Base-by-base conservation (phyloP, 2,888 invertebrate genomes). In the Drosophila pullipes region DNA sequence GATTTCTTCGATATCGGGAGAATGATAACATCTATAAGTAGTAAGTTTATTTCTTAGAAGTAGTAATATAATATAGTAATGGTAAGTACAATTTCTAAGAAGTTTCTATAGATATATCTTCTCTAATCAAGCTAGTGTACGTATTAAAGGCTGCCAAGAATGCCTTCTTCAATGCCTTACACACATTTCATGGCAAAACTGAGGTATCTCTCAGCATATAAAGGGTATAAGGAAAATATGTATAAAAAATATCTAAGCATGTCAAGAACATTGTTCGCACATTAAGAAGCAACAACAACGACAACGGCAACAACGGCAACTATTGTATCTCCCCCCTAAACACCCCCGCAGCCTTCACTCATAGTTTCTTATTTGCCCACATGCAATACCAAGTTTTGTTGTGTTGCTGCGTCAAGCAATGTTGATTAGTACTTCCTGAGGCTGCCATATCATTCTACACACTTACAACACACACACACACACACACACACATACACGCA, bases 351-450 rank as follows among this genome's bases (percentile, higher is more conserved):
- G n/a, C 35, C 25, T 2, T 18, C 53, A 44, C 31, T 37, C 57
- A 57, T 31, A 65, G 35, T 57, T 76, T 41, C 37, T 57, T 62
- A 63, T 76, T 70, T 68, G 50, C 77, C 78, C 77, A 74, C 61
- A 74, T 69, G 83, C 78, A 89, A 87, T 78, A 79, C 69, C 58
- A 86, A 81, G 78, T 78, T 84, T 84, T 84, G 90, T 88, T 80
- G 71, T 60, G 74, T 63, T 69, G 74, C 74, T 66, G 69, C 61
- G 84, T 58, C 62, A 67, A 58, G 76, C 63, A 80, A 72, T 76
- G 87, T 86, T 87, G 87, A 87, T 87, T 87, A 87, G 89, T 84
- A 90, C 91, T 87, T 87, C 87, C 87, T 90, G 89, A 82, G 85
- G 82, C 87, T 89, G 87, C 74, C 86, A 89, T 89, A 85, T 87